Evolutionary conservation across 2,888 invertebrate genomes (phyloP).

Genomic region (Chromoteleia sp.): DNA sequence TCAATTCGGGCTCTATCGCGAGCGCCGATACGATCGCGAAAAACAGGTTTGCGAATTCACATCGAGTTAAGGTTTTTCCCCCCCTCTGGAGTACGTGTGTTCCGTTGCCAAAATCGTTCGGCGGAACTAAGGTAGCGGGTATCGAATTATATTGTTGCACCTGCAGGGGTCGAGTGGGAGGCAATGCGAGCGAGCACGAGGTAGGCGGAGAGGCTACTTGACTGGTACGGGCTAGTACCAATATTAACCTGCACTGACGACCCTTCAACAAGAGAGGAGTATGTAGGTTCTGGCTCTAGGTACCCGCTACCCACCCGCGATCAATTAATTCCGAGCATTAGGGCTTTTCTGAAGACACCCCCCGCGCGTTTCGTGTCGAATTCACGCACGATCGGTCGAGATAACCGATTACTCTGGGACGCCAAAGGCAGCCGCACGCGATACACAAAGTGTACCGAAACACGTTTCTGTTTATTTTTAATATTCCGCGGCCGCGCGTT

Average conservation of each 20-base stretch:
- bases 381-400: slow-evolving; percentile 65
- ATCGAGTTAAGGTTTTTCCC: slow-evolving; percentile 15
- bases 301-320: slow-evolving; percentile 81
- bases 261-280: slow-evolving; percentile 72
- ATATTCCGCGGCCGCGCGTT: not conserved
- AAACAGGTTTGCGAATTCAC: slow-evolving; percentile 49
- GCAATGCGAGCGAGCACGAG: slow-evolving; percentile 75
- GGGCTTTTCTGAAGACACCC: slow-evolving; percentile 82
- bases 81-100: slow-evolving; percentile 36
- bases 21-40: slow-evolving; percentile 27
- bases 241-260: slow-evolving; percentile 81
- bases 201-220: slow-evolving; percentile 79
- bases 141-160: slow-evolving; percentile 79
- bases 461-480: not conserved
- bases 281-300: slow-evolving; percentile 80
- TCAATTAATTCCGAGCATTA: slow-evolving; percentile 83
- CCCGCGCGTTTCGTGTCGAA: slow-evolving; percentile 67
- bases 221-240: slow-evolving; percentile 83
- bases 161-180: slow-evolving; percentile 76
- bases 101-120: slow-evolving; percentile 58
- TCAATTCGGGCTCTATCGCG: slow-evolving; percentile 19
- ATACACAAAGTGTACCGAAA: slow-evolving; percentile 37
- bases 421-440: slow-evolving; percentile 49
- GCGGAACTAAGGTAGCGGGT: slow-evolving; percentile 70
- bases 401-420: slow-evolving; percentile 57